phyloP scores from a whole-genome alignment of 2,113 vertebrate genomes.

The Herpetotheres cachinnans region DNA sequence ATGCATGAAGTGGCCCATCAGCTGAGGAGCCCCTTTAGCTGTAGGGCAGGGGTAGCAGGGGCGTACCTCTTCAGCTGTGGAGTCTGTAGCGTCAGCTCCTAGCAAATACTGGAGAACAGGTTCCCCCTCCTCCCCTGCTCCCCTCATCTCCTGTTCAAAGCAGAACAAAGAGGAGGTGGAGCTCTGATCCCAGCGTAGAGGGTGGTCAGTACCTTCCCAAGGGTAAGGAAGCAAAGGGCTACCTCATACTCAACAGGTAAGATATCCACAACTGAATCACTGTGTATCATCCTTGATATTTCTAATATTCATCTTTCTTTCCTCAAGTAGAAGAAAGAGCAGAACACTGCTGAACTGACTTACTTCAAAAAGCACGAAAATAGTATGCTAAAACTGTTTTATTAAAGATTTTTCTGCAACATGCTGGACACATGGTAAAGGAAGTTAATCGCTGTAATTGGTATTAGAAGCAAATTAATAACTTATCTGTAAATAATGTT shows the following conservation, averaged over 20 bases:
- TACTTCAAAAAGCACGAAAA: neutral
- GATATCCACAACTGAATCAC: neutral
- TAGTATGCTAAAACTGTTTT: neutral
- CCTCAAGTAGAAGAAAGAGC: neutral
- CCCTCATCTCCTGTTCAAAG: fast-evolving
- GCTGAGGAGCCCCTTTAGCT: neutral
- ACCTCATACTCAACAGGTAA: neutral
- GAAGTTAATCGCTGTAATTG: neutral
- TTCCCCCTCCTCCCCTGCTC: neutral
- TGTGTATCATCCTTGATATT: neutral
- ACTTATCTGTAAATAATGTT: neutral
- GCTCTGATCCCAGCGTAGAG: neutral
- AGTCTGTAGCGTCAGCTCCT: neutral
- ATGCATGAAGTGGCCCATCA: fast-evolving
- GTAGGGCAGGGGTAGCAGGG: fast-evolving
- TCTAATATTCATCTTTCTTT: neutral
- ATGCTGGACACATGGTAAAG: neutral
- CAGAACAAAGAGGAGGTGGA: neutral
- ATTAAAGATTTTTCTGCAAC: neutral
- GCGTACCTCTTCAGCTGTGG: neutral
- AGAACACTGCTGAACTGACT: neutral
- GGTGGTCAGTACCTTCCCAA: neutral
- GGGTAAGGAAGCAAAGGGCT: neutral
- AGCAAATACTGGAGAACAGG: neutral
- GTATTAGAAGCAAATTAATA: neutral